Evolutionary conservation across 2,113 vertebrate genomes (phyloP).

Genomic region (Zosterops hypoxanthus): DNA sequence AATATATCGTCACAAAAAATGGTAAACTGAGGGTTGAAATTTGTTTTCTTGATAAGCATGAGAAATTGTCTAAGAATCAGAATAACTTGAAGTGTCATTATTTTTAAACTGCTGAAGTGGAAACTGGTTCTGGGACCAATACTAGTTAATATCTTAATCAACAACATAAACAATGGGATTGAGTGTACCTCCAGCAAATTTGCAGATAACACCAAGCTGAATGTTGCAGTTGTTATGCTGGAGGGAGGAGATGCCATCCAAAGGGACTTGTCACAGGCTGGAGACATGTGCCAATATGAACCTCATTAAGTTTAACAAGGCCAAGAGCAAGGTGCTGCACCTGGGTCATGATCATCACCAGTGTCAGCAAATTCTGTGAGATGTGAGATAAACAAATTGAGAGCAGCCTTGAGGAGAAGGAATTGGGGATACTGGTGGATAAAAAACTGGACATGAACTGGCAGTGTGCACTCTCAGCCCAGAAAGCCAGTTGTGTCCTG

Average conservation of each 20-base stretch:
- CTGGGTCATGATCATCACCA: not conserved
- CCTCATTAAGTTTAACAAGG: not conserved
- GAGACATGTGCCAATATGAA: accelerated
- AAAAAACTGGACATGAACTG: not conserved
- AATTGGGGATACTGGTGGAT: not conserved
- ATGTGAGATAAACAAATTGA: not conserved
- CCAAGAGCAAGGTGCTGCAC: not conserved
- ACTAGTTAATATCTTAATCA: not conserved
- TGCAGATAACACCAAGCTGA: not conserved
- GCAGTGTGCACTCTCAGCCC: not conserved
- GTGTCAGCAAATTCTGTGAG: not conserved
- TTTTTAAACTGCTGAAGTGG: not conserved
- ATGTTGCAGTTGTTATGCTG: not conserved
- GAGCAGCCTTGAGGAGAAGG: not conserved
- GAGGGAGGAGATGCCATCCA: not conserved
- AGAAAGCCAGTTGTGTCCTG: not conserved
- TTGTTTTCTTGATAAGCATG: not conserved
- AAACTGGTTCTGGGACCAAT: not conserved
- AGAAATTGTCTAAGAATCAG: not conserved
- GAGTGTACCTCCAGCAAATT: not conserved
- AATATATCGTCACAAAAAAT: not conserved
- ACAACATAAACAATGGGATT: not conserved
- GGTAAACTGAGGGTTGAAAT: not conserved
- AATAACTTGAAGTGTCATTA: not conserved
- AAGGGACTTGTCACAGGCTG: not conserved